Percentiles rank a stretch among this genome's conserved stretches.
These are phyloP conservation scores for Lophochroa leadbeateri DNA, from an alignment of 2,113 vertebrate species.

Conservation along the genomic window DNA sequence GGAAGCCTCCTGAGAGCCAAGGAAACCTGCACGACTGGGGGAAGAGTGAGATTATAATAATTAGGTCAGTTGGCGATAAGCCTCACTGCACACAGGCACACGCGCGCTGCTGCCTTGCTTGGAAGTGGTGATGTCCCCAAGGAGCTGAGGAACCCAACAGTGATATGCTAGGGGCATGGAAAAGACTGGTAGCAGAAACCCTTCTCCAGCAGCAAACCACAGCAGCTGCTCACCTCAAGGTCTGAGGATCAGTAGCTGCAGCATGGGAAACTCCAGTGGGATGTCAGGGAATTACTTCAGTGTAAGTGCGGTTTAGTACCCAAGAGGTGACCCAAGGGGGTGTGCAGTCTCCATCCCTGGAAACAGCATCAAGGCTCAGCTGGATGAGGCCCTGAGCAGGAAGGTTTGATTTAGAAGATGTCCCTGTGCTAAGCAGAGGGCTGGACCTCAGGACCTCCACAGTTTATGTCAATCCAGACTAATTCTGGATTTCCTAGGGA, in stretches of 20 bases:
- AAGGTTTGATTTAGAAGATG: neutral
- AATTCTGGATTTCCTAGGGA: neutral
- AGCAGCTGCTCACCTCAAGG: neutral
- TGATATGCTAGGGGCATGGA: accelerated
- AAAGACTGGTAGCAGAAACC: neutral
- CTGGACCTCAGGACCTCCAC: neutral
- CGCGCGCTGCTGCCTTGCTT: accelerated
- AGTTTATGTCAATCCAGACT: neutral
- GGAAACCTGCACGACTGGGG: neutral
- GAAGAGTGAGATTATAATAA: constrained; percentile 13
- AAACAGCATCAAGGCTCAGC: neutral
- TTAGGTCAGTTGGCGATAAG: constrained; percentile 49
- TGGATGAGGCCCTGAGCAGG: neutral
- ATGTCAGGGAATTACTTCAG: neutral
- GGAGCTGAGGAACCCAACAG: neutral
- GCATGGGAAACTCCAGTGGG: accelerated
- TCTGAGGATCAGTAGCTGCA: accelerated
- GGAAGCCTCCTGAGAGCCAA: constrained; percentile 11
- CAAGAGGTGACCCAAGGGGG: neutral
- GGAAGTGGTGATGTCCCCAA: neutral
- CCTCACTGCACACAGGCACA: neutral
- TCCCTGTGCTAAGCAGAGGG: neutral
- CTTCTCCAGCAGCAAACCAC: neutral
- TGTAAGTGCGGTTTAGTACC: neutral
- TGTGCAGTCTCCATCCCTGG: neutral